Conservation (phyloP, 2,888 invertebrate genomes). For the Drosophila infuscata region DNA sequence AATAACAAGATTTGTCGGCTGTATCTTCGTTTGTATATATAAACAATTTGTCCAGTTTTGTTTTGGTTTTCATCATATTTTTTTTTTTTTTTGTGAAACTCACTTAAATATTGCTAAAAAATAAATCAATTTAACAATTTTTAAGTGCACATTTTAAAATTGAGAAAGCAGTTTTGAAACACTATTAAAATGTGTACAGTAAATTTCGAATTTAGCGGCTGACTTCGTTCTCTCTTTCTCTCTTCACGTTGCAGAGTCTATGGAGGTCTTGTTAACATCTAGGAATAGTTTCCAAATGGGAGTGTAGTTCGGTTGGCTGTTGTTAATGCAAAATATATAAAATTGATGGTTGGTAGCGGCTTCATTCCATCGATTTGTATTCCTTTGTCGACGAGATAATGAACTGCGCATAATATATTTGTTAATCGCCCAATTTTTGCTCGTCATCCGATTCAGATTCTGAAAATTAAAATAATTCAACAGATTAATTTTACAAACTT, state of each 20-base stretch:
- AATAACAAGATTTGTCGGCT: constrained; percentile 30
- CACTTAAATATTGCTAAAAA: constrained; percentile 53
- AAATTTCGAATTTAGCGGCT: constrained; percentile 61
- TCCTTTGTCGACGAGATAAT: constrained; percentile 21
- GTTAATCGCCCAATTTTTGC: constrained; percentile 81
- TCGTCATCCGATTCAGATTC: constrained; percentile 83
- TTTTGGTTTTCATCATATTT: constrained; percentile 23
- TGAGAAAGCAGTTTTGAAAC: constrained; percentile 30
- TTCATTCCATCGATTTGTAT: constrained; percentile 17
- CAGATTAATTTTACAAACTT: constrained; percentile 1
- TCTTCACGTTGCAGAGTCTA: constrained; percentile 36
- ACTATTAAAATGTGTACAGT: constrained; percentile 49
- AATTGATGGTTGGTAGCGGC: constrained; percentile 32
- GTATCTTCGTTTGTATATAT: constrained; percentile 11
- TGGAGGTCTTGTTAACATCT: constrained; percentile 47
- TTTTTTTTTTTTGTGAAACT: constrained; percentile 33
- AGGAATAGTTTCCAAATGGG: constrained; percentile 57
- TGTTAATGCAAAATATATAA: constrained; percentile 51
- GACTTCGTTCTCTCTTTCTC: constrained; percentile 44
- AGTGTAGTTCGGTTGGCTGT: constrained; percentile 66
- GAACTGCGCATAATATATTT: constrained; percentile 29
- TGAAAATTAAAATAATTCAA: constrained; percentile 54
- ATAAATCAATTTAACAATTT: constrained; percentile 51
- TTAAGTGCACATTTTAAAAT: constrained; percentile 56
- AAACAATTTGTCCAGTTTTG: constrained; percentile 41